Conservation (phyloP, 2,113 vertebrate genomes). For the Psilopsiagon aymara region DNA sequence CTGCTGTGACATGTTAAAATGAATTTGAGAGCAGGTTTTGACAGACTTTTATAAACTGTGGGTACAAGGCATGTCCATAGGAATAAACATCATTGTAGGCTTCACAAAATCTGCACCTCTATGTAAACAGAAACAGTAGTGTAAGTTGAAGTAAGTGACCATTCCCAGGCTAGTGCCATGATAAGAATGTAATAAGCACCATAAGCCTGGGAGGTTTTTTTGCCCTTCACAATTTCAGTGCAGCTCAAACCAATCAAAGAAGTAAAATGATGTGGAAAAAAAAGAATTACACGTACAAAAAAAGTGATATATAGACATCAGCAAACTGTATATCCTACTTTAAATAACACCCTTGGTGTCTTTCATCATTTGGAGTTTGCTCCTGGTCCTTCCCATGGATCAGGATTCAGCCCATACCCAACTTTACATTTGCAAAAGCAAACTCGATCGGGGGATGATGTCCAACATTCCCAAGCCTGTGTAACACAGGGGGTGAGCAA, state of each 20-base stretch:
- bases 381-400: neutral
- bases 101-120: neutral
- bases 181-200: neutral
- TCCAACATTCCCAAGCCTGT: fast-evolving
- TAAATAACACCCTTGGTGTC: neutral
- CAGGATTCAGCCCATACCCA: neutral
- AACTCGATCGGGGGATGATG: fast-evolving
- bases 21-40: neutral
- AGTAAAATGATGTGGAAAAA: neutral
- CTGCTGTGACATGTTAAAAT: neutral
- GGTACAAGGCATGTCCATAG: neutral
- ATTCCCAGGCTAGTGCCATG: neutral
- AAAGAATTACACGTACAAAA: neutral
- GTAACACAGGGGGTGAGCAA: neutral
- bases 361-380: neutral
- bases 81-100: neutral
- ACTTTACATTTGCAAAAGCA: neutral
- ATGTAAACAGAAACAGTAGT: neutral
- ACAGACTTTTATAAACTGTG: neutral
- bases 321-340: neutral
- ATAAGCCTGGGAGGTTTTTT: neutral
- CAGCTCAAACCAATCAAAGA: neutral
- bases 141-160: neutral
- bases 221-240: neutral
- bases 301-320: neutral